Evolutionary conservation across 2,888 invertebrate genomes (phyloP).

Genomic region (Schizotus pectinicornis): DNA sequence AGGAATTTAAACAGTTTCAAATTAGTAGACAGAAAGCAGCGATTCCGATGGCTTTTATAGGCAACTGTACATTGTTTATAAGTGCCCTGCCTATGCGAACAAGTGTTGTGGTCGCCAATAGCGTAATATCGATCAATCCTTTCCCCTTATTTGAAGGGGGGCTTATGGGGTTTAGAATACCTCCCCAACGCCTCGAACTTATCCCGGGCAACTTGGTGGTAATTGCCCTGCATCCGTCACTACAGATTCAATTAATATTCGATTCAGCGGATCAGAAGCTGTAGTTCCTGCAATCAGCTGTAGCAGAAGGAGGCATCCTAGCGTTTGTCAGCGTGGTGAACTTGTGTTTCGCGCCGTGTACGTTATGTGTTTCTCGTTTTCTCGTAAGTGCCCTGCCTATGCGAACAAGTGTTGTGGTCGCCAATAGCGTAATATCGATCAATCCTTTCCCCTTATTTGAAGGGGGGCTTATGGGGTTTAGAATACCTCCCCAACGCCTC

Average conservation of each 20-base stretch:
- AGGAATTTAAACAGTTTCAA: conserved; percentile 16
- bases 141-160: conserved; percentile 9
- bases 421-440: conserved; percentile 4
- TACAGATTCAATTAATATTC: conserved; percentile 6
- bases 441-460: conserved; percentile 10
- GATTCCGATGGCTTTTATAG: conserved; percentile 8
- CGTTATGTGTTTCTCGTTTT: too few relatives aligned
- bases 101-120: not conserved
- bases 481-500: conserved; percentile 9
- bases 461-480: conserved; percentile 9
- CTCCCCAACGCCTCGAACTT: conserved; percentile 9
- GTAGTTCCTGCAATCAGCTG: too few relatives aligned
- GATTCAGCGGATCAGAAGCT: conserved; percentile 8
- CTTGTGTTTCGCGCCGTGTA: too few relatives aligned
- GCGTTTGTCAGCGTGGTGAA: too few relatives aligned
- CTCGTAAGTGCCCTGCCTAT: conserved; percentile 2
- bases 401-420: conserved; percentile 1
- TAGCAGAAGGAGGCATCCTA: too few relatives aligned
- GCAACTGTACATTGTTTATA: conserved; percentile 6
- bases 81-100: conserved; percentile 6
- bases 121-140: conserved; percentile 8
- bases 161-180: conserved; percentile 7
- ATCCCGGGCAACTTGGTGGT: not conserved
- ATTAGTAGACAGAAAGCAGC: conserved; percentile 16
- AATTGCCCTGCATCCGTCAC: conserved; percentile 5